Conservation (phyloP, 2,888 invertebrate genomes). For the Tenthredo mesomela region DNA sequence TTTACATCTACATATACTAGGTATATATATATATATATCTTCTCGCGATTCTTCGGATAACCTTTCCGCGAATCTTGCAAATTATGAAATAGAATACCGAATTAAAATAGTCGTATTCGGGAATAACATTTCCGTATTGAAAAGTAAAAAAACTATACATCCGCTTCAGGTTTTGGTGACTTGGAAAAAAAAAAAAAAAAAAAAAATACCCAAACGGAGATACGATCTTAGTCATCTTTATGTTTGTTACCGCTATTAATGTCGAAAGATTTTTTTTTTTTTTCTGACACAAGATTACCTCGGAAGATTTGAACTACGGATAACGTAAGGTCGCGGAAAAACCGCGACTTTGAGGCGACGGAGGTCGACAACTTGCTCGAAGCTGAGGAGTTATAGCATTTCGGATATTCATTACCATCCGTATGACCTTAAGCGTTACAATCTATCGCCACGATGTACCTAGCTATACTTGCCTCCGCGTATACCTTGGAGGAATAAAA, state of each 20-base stretch:
- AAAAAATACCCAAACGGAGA: background rate
- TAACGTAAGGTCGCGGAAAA: constrained; percentile 20
- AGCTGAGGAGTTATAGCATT: background rate
- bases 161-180: background rate
- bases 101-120: background rate
- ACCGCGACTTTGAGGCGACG: background rate
- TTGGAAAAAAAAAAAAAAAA: background rate
- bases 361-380: constrained; percentile 19
- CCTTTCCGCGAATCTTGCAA: background rate
- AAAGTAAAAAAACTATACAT: background rate
- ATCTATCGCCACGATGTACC: constrained; percentile 19
- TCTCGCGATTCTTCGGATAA: background rate
- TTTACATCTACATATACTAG: background rate
- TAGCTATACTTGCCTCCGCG: background rate
- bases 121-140: background rate
- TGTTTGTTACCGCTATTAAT: background rate
- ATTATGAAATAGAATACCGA: too few relatives aligned
- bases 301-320: background rate
- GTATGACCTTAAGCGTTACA: background rate
- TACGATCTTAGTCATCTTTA: constrained; percentile 22
- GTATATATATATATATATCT: background rate
- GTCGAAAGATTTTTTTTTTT: background rate
- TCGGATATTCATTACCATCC: constrained; percentile 34
- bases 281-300: background rate
- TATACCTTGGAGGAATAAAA: constrained; percentile 16